A percentile compares a stretch with the other conserved stretches of the same genome.
These are phyloP conservation scores for Paragorgia papillata DNA, from an alignment of 92 coral and sea anemone species.

Conservation along the genomic window DNA sequence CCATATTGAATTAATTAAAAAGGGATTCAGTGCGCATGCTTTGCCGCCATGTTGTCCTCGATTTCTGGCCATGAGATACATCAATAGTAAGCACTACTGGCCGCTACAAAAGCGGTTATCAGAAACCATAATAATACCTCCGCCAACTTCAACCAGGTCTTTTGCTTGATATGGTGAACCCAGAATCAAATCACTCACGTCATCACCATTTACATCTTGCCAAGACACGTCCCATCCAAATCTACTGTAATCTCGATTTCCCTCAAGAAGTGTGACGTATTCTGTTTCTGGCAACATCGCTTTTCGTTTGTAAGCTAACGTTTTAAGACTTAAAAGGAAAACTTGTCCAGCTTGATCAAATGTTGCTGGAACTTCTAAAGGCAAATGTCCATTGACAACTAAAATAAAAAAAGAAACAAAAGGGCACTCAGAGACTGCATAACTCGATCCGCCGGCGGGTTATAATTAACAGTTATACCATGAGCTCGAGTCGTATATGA, in stretches of 20 bases:
- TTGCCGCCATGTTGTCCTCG: too few species aligned
- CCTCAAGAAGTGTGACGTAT: slow-evolving; percentile 72
- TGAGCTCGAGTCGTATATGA: too few species aligned
- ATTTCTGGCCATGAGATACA: too few species aligned
- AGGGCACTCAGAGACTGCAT: too few species aligned
- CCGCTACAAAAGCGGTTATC: too few species aligned
- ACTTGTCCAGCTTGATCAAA: slow-evolving; percentile 87
- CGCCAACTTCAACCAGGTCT: slow-evolving; percentile 71
- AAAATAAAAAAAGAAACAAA: not conserved
- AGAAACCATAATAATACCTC: too few species aligned
- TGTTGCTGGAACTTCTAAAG: slow-evolving; percentile 49
- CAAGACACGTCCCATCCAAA: slow-evolving; percentile 80
- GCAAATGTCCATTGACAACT: slow-evolving; percentile 70
- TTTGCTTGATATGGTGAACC: slow-evolving; percentile 86
- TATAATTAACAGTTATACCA: too few species aligned
- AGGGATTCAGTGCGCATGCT: too few species aligned
- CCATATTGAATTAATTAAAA: too few species aligned
- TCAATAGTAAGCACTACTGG: too few species aligned
- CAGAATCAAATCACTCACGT: slow-evolving; percentile 72
- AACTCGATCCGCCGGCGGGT: too few species aligned
- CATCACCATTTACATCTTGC: slow-evolving; percentile 81
- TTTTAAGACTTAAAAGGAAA: slow-evolving; percentile 66
- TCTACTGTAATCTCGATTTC: slow-evolving; percentile 87
- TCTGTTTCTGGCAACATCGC: slow-evolving; percentile 1
- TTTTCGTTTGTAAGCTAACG: slow-evolving; percentile 47